These are phyloP conservation scores for Silurus lanzhouensis DNA, from an alignment of 2,797 vertebrate species.

Conservation along the genomic window DNA sequence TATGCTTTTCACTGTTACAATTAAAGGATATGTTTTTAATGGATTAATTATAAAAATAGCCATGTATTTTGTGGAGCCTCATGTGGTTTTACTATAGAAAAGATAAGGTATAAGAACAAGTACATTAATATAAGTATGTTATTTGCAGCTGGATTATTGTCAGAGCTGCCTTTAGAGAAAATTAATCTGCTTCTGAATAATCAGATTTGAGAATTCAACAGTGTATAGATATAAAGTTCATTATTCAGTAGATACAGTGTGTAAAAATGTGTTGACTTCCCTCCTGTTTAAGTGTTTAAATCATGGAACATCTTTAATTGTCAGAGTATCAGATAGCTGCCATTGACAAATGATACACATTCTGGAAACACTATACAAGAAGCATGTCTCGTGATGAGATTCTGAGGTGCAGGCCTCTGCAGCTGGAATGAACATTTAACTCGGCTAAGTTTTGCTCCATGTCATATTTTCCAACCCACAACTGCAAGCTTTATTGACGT, in stretches of 20 bases:
- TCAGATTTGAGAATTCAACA: neutral
- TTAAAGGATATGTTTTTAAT: neutral
- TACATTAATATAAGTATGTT: neutral
- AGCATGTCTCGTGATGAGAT: neutral
- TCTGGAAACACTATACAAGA: neutral
- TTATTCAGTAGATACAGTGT: neutral
- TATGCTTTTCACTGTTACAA: neutral
- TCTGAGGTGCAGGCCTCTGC: neutral
- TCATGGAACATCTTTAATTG: neutral
- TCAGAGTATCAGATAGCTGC: neutral
- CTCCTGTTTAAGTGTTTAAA: neutral
- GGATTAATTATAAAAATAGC: neutral
- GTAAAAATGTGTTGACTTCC: no score
- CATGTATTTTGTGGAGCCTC: neutral
- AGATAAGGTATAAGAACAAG: neutral
- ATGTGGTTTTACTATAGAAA: neutral
- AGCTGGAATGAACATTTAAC: slow-evolving; percentile 8
- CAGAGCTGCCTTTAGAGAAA: neutral
- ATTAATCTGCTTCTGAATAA: neutral
- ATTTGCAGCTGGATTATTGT: neutral
- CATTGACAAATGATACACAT: neutral
- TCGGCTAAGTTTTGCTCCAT: neutral
- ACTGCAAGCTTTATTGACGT: slow-evolving; percentile 31
- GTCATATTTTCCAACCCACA: slow-evolving; percentile 46
- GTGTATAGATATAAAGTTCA: neutral